These are phyloP conservation scores for Tromatobia lineatoria DNA, from an alignment of 2,888 invertebrate species.

Conservation along the genomic window DNA sequence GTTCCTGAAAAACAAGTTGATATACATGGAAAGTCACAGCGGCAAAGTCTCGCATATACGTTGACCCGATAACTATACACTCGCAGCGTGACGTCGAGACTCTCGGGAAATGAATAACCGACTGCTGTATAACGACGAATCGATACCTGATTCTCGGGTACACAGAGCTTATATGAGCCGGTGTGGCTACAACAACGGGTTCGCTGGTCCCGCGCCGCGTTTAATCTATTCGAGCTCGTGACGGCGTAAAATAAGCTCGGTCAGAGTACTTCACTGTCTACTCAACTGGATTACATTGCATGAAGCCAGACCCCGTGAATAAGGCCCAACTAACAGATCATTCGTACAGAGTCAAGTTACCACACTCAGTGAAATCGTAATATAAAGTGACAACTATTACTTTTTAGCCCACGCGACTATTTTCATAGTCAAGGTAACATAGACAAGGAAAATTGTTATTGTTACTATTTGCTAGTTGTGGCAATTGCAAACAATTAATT, in stretches of 20 bases:
- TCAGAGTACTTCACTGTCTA: not conserved
- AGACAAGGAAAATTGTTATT: too few species aligned
- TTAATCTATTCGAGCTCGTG: constrained; percentile 1
- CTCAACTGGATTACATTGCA: not conserved
- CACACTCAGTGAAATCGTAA: too few species aligned
- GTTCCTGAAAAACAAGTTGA: constrained; percentile 19
- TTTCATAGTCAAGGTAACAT: too few species aligned
- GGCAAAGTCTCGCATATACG: not conserved
- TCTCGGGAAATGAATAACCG: constrained; percentile 64
- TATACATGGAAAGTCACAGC: not conserved
- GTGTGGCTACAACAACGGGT: constrained; percentile 13
- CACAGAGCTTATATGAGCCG: constrained; percentile 20
- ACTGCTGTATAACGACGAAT: constrained; percentile 52
- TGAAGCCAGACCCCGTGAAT: not conserved
- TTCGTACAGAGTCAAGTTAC: not conserved
- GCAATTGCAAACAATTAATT: too few species aligned
- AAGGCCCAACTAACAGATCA: not conserved
- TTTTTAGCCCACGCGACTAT: too few species aligned
- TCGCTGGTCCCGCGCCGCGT: not conserved
- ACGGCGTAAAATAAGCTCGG: constrained; percentile 4
- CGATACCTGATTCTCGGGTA: constrained; percentile 62
- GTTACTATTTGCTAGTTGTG: too few species aligned
- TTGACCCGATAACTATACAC: constrained; percentile 46
- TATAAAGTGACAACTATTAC: too few species aligned
- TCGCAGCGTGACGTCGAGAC: constrained; percentile 40